Evolutionary conservation across 2,797 vertebrate species (phyloP).

Genomic region (Sarcophilus harrisii): DNA sequence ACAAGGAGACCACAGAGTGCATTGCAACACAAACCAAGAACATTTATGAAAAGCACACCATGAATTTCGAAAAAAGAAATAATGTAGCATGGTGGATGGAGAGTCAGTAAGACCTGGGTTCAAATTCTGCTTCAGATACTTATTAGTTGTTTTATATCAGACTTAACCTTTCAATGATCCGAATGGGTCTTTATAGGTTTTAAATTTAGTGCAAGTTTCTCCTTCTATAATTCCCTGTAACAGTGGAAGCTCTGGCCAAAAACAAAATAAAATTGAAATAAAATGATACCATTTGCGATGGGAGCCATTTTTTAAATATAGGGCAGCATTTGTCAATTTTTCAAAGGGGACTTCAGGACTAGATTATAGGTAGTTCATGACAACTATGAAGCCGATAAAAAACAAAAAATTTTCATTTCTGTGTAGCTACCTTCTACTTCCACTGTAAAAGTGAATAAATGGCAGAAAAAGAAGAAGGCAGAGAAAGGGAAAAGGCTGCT

Average conservation of each 20-base stretch:
- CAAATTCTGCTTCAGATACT: not conserved
- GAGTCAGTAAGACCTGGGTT: not conserved
- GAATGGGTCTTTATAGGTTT: not conserved
- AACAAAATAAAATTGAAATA: constrained; percentile 18
- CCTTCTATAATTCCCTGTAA: not conserved
- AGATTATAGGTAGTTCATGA: constrained; percentile 37
- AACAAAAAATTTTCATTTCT: not conserved
- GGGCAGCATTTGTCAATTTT: constrained; percentile 53
- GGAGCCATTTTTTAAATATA: constrained; percentile 46
- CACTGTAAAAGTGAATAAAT: not conserved
- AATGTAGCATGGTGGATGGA: not conserved
- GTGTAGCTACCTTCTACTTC: not conserved
- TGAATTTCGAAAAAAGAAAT: constrained; percentile 50
- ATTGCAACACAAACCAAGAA: constrained; percentile 21
- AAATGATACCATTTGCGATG: constrained; percentile 61
- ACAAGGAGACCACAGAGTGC: constrained; percentile 20
- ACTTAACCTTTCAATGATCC: not conserved
- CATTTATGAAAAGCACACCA: constrained; percentile 51
- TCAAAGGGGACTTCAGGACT: constrained; percentile 68
- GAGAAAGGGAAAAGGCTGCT: not conserved
- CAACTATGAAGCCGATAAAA: not conserved
- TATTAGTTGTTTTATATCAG: not conserved
- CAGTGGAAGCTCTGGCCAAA: not conserved
- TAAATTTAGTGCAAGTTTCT: not conserved
- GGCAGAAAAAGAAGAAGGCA: not conserved